phyloP scores from a whole-genome alignment of 2,797 vertebrate genomes.

The Myotis vivesi region DNA sequence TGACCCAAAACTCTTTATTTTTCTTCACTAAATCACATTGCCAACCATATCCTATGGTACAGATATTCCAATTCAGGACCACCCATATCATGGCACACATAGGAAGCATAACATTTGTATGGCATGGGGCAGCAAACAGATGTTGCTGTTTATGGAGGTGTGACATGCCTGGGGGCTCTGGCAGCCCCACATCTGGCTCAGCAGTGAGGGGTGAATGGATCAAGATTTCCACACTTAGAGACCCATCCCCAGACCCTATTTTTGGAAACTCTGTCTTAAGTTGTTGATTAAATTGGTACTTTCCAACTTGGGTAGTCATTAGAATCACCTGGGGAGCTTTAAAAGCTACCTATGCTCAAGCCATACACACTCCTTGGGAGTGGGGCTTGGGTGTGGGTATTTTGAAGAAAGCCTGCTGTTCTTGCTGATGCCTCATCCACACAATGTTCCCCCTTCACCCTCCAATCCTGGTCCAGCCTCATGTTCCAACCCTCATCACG shows the following conservation, averaged over 20 bases:
- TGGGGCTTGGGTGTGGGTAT: not conserved
- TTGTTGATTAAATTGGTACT: not conserved
- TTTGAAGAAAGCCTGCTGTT: not conserved
- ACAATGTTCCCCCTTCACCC: fast-evolving
- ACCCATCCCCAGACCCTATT: not conserved
- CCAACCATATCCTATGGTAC: not conserved
- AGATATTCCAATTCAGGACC: not conserved
- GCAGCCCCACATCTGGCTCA: not conserved
- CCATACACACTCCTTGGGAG: not conserved
- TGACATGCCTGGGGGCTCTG: not conserved
- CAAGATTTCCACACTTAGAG: not conserved
- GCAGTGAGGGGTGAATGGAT: not conserved
- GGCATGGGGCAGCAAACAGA: not conserved
- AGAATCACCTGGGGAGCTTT: not conserved
- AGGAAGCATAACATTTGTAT: no score
- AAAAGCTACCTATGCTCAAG: no score
- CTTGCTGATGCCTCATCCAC: not conserved
- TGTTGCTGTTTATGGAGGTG: not conserved
- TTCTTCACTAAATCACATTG: not conserved
- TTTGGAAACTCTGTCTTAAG: not conserved
- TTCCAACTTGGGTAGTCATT: not conserved
- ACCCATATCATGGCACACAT: not conserved
- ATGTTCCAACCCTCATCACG: not conserved
- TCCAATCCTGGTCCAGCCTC: not conserved
- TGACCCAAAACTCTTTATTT: not conserved